Base-by-base conservation (phyloP, 1,140 invertebrate genomes). In the Drusus annulatus region DNA sequence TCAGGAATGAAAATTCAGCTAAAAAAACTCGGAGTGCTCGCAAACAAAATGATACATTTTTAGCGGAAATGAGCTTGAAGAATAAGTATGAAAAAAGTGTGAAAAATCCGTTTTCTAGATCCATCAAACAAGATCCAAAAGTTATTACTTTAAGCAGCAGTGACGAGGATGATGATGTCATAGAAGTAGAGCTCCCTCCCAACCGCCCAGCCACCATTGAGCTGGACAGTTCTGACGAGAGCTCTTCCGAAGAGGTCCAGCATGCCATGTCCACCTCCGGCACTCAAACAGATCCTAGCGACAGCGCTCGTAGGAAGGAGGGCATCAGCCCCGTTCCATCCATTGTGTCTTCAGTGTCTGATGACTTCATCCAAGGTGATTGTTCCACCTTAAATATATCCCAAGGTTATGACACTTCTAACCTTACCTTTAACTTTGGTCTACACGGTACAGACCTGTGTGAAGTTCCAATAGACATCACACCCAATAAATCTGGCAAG, bases 381-480 rank as follows among this genome's bases (percentile, higher is more conserved):
- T 89, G 88, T 81, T 87, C 88, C 76, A 87, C 87, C 63, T 85
- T 90, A 45, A 90, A 90, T 77, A 89, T 90, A 78, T 89, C 89
- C 71, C 86, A 15, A 45, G 36, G 36, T 45, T 45, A 45, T 28
- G 50, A 80, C 15, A 36, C 87, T 21, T 84, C 85, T 31, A 84
- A 85, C 73, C 81, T 85, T 69, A 31, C n/a, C 63, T 89, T 90
- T 85, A 88, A 90, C 78, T 90, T 90, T 80, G 87, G 86, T 77
- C 85, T 90, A 13, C 88, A 90, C 84, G 89, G 88, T 36, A 85
- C 88, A 65, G 89, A 90, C 69, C 79, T 90, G 17, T 81, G 51
- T 21, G 77, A 79, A 10, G 56, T 28, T 52, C 28, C 73, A 17
- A 60, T 62, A 13, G 65, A 75, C 10, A 56, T 16, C 36, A 75